Evolutionary conservation across 2,888 invertebrate genomes (phyloP).

Genomic region (Caenorhabditis japonica): DNA sequence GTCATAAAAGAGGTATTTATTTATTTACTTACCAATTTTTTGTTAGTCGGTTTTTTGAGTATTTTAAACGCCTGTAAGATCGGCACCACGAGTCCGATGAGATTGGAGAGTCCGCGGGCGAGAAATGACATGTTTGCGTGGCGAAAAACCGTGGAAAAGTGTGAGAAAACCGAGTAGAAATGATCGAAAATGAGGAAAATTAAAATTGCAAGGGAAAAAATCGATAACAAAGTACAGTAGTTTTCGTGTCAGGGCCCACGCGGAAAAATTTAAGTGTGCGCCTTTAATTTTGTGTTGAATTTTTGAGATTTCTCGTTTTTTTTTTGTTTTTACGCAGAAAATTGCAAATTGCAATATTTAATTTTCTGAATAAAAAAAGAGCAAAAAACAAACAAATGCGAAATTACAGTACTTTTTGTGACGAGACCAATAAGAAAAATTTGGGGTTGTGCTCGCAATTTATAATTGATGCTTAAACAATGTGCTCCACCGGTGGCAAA

Average conservation of each 20-base stretch:
- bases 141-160: background rate
- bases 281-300: background rate
- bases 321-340: background rate
- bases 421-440: too few relatives aligned
- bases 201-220: background rate
- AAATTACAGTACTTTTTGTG: background rate
- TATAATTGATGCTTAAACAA: too few relatives aligned
- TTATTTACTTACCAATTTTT: slow-evolving; percentile 26
- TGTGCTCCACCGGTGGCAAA: too few relatives aligned
- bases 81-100: slow-evolving; percentile 44
- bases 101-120: slow-evolving; percentile 36
- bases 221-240: background rate
- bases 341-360: background rate
- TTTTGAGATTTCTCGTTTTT: background rate
- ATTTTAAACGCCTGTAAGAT: slow-evolving; percentile 41
- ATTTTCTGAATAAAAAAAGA: too few relatives aligned
- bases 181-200: background rate
- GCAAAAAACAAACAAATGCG: too few relatives aligned
- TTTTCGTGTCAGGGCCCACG: background rate
- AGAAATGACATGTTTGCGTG: slow-evolving; percentile 36
- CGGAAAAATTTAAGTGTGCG: background rate
- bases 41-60: slow-evolving; percentile 42
- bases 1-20: too few relatives aligned
- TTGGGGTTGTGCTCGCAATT: too few relatives aligned
- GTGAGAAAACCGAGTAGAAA: slow-evolving; percentile 1